These are phyloP conservation scores for Coreoperca whiteheadi DNA, from an alignment of 2,113 vertebrate genomes.

Conservation along the genomic window DNA sequence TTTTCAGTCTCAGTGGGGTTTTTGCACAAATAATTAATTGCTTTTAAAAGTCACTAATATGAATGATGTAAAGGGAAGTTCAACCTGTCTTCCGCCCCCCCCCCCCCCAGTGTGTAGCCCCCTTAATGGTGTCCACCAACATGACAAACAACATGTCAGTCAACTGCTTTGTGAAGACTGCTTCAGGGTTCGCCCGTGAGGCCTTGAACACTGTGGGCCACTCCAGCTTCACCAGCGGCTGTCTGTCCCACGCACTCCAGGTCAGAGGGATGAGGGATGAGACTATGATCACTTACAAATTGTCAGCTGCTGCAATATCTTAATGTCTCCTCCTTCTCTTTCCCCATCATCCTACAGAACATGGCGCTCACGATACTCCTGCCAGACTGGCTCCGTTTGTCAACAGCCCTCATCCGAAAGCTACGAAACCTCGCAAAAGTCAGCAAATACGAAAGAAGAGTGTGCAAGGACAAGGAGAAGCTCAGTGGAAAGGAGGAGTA, in stretches of 20 bases:
- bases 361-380: slow-evolving; percentile 64
- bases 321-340: background rate
- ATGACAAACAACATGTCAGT: slow-evolving; percentile 67
- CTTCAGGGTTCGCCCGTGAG: slow-evolving; percentile 71
- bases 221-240: slow-evolving; percentile 81
- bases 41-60: background rate
- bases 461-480: background rate
- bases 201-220: slow-evolving; percentile 87
- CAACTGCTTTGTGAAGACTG: slow-evolving; percentile 68
- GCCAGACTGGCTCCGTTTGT: slow-evolving; percentile 78
- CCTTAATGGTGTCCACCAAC: slow-evolving; percentile 82
- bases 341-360: slow-evolving; percentile 57
- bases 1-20: too few species aligned
- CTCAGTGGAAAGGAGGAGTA: slow-evolving; percentile 51
- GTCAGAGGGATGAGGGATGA: slow-evolving; percentile 65
- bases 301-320: background rate
- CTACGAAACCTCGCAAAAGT: background rate
- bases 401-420: slow-evolving; percentile 62
- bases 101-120: slow-evolving; percentile 79
- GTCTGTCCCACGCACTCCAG: slow-evolving; percentile 83
- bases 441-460: too few species aligned
- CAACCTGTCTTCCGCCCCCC: background rate
- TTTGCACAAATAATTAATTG: too few species aligned
- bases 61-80: background rate
- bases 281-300: background rate